phyloP scores from a whole-genome alignment of 2,888 invertebrate species.

The Tridacna gigas region DNA sequence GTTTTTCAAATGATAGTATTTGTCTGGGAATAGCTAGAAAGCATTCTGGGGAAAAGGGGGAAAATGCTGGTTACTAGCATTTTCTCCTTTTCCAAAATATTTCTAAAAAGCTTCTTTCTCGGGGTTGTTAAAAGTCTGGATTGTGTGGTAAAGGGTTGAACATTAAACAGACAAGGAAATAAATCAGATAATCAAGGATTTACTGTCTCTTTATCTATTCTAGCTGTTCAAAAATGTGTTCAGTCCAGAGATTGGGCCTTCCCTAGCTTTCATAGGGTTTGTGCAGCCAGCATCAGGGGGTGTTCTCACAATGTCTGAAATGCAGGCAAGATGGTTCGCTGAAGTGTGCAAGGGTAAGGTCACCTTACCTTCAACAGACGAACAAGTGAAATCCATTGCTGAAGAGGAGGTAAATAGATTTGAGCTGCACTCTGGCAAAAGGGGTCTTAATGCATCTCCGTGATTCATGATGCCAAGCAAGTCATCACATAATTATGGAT shows the following conservation, averaged over 20 bases:
- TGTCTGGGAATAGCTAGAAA: too few relatives aligned
- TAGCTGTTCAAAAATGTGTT: constrained; percentile 84
- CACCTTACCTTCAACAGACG: constrained; percentile 72
- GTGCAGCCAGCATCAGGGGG: constrained; percentile 83
- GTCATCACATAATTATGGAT: too few relatives aligned
- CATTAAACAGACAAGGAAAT: too few relatives aligned
- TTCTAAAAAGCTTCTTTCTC: too few relatives aligned
- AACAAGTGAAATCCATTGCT: constrained; percentile 75
- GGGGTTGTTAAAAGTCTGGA: too few relatives aligned
- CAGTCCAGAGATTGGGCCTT: constrained; percentile 76
- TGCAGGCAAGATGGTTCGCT: constrained; percentile 82
- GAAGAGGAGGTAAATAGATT: constrained; percentile 69
- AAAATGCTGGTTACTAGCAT: background rate
- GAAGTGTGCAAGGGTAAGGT: constrained; percentile 75
- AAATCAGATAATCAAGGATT: too few relatives aligned
- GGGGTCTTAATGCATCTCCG: too few relatives aligned
- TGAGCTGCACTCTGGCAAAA: too few relatives aligned
- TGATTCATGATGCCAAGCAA: too few relatives aligned
- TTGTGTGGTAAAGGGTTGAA: too few relatives aligned
- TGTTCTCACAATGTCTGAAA: constrained; percentile 81
- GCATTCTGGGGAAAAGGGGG: background rate
- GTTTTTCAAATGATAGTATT: too few relatives aligned
- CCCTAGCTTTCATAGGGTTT: constrained; percentile 82
- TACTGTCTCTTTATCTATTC: constrained; percentile 18
- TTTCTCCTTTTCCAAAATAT: too few relatives aligned